Conservation (phyloP, 2,888 invertebrate species). For the Drosophila meridiana region DNA sequence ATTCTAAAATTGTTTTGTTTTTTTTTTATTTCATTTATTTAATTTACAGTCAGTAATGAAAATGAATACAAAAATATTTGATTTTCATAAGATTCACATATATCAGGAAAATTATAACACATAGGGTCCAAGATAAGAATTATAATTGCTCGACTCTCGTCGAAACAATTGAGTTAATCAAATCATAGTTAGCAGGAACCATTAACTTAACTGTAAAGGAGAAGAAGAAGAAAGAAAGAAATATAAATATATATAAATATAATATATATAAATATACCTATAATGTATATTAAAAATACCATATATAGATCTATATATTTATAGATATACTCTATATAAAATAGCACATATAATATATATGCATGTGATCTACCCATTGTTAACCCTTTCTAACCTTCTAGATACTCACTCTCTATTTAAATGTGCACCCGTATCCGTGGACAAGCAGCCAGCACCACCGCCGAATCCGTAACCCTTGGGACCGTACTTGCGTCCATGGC, state of each 20-base stretch:
- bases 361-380: neutral
- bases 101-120: constrained; percentile 52
- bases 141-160: constrained; percentile 26
- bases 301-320: constrained; percentile 1
- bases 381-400: neutral
- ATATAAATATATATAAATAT: constrained; percentile 4
- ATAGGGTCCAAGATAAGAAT: constrained; percentile 51
- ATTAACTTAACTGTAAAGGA: constrained; percentile 38
- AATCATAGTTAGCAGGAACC: constrained; percentile 44
- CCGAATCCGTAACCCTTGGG: constrained; percentile 99
- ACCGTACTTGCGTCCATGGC: constrained; percentile 99
- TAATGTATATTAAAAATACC: neutral
- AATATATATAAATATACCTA: neutral
- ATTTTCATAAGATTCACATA: constrained; percentile 56
- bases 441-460: constrained; percentile 98
- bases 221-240: no score
- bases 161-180: constrained; percentile 42
- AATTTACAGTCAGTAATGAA: constrained; percentile 72
- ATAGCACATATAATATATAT: neutral
- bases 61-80: constrained; percentile 67
- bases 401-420: constrained; percentile 92
- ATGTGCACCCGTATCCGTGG: constrained; percentile 97
- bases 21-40: constrained; percentile 59
- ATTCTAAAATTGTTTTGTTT: constrained; percentile 30
- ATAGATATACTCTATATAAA: constrained; percentile 4